phyloP scores from a whole-genome alignment of 2,113 vertebrate genomes.

The Patagioenas fasciata region DNA sequence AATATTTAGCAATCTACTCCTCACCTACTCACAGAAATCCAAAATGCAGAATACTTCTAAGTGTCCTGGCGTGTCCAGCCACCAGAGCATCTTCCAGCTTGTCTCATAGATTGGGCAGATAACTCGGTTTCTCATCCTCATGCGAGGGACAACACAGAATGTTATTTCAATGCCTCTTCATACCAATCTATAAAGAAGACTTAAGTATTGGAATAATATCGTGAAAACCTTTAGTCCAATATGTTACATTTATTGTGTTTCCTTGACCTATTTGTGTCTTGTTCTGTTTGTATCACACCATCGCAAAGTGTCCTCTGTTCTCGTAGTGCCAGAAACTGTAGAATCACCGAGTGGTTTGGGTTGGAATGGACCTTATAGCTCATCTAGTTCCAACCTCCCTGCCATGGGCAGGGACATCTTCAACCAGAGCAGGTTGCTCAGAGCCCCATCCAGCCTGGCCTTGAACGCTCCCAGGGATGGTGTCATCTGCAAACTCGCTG shows the following conservation, averaged over 20 bases:
- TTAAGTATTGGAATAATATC: slow-evolving; percentile 4
- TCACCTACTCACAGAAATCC: not conserved
- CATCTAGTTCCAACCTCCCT: too few relatives aligned
- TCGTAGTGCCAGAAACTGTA: not conserved
- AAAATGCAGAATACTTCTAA: not conserved
- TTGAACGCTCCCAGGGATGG: too few relatives aligned
- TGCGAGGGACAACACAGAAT: not conserved
- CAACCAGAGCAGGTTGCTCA: too few relatives aligned
- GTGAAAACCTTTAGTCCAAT: not conserved
- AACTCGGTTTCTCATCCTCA: not conserved
- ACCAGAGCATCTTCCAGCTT: not conserved
- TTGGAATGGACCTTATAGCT: too few relatives aligned
- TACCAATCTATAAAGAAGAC: not conserved
- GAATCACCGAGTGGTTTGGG: too few relatives aligned
- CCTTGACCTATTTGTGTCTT: not conserved
- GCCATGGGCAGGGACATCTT: too few relatives aligned
- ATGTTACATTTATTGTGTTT: not conserved
- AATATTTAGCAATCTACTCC: not conserved
- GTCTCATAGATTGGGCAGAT: not conserved
- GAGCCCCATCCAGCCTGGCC: too few relatives aligned
- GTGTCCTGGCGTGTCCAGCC: not conserved
- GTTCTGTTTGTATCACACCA: not conserved
- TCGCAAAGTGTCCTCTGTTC: not conserved
- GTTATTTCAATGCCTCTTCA: not conserved
- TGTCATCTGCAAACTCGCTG: too few relatives aligned